Percentiles rank a stretch among this genome's conserved stretches.
Evolutionary conservation across 2,113 vertebrate species (phyloP).

Genomic region (Aspidoscelis tigris): DNA sequence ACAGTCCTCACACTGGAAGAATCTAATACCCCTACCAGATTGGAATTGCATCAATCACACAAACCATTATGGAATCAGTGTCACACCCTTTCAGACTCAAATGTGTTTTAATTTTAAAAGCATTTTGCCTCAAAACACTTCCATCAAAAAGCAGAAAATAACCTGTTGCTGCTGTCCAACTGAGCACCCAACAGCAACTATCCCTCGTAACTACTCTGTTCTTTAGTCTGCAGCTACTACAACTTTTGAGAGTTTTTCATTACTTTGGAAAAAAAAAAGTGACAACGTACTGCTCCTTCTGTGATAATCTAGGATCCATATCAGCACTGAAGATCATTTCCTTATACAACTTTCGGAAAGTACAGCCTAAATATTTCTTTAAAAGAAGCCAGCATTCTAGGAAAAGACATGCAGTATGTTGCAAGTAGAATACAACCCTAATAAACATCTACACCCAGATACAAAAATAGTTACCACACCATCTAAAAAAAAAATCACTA

Average conservation of each 20-base stretch:
- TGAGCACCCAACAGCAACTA: neutral
- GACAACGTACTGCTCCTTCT: neutral
- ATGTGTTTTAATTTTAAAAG: neutral
- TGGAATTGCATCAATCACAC: neutral
- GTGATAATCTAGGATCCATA: conserved; percentile 35
- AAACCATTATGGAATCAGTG: neutral
- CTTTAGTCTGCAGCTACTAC: neutral
- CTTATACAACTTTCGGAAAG: conserved; percentile 19
- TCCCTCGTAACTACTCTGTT: neutral
- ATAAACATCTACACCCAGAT: neutral
- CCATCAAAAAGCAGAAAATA: neutral
- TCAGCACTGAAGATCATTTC: neutral
- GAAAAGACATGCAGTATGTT: neutral
- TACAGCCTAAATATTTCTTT: conserved; percentile 39
- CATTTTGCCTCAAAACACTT: neutral
- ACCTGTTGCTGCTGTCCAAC: neutral
- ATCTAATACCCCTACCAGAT: neutral
- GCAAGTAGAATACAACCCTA: neutral
- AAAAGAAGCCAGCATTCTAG: conserved; percentile 24
- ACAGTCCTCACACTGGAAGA: no score
- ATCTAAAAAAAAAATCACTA: no score
- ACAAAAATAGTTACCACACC: neutral
- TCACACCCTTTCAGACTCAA: neutral
- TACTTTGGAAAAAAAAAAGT: neutral
- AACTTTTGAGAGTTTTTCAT: no score